Base-by-base conservation (phyloP, 64 coral and sea anemone species). In the Porites lutea region DNA sequence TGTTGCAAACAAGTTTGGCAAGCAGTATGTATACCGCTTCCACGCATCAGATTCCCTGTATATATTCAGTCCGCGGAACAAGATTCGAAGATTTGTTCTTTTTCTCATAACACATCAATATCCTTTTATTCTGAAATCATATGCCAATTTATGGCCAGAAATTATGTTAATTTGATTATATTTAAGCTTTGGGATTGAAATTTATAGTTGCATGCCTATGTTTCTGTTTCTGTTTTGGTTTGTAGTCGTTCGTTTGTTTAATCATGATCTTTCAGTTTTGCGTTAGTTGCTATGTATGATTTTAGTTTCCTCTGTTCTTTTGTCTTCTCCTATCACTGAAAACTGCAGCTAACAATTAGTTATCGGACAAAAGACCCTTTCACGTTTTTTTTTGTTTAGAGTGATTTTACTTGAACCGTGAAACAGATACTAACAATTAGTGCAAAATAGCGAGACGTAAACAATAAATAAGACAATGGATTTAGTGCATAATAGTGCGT, bases 51-150 rank as follows among this genome's bases (percentile, higher is more conserved):
- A 93, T 62, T 93, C 94, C 20, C 66, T 99, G 12, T 96, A 79
- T 68, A 64, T 99, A 73, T 99, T 99, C 92, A 93, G 94, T 23
- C 97, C 97, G 19, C 83, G 94, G 27, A 99, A 88, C 82, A 83
- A 44, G 73, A 82, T 99, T 86, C 90, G 97, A 88, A 93, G 90
- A 94, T 91, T 91, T 93, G 92, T 91, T 88, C 87, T 96, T 90
- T 99, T 99, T 96, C 62, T 99, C 76, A 93, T 95, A 79, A 99
- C 94, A 57, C 94, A 99, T 92, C 97, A 99, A 93, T 99, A 99
- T 99, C 97, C 97, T 99, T 98, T 94, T 90, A 52, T 74, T 78
- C 76, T 78, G 63, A 75, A 5, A 53, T 37, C 27, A 37, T 69
- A 57, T 27, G 57, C 18, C 20, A 55, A 50, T 85, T 59, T 50